These are phyloP conservation scores for Ophion slaviceki DNA, from an alignment of 2,888 invertebrate genomes.

Conservation along the genomic window DNA sequence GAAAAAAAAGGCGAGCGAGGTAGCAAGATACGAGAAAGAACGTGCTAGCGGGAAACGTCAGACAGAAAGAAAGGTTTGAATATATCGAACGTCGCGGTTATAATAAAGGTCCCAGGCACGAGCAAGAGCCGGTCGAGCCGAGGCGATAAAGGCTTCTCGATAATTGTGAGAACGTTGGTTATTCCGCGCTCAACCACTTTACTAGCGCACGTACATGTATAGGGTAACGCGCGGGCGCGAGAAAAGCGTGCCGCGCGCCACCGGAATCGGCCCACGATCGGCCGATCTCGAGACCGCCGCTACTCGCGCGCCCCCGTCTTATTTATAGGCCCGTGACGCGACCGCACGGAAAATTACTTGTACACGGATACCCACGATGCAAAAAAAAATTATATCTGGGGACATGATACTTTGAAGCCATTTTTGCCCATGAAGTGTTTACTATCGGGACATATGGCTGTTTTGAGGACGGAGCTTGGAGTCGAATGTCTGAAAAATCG, in stretches of 20 bases:
- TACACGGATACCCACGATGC: not conserved
- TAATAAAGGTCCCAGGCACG: slow-evolving; percentile 48
- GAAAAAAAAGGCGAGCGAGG: not conserved
- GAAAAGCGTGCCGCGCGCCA: slow-evolving; percentile 51
- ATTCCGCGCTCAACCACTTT: slow-evolving; percentile 12
- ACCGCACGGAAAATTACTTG: slow-evolving; percentile 19
- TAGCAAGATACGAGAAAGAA: not conserved
- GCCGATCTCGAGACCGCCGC: slow-evolving; percentile 34
- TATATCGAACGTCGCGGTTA: slow-evolving; percentile 26
- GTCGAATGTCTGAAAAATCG: too few species aligned
- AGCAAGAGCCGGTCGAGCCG: slow-evolving; percentile 58
- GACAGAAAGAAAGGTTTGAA: slow-evolving; percentile 36
- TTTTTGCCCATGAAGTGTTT: too few species aligned
- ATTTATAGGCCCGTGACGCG: slow-evolving; percentile 62
- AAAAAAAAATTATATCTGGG: not conserved
- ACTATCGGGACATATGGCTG: too few species aligned
- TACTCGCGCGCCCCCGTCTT: slow-evolving; percentile 37
- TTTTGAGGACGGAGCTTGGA: too few species aligned
- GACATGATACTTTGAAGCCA: too few species aligned
- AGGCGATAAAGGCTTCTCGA: slow-evolving; percentile 73
- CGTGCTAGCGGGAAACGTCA: slow-evolving; percentile 9
- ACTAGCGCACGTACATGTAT: not conserved
- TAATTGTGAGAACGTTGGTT: slow-evolving; percentile 74
- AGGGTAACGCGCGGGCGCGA: slow-evolving; percentile 14
- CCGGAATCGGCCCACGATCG: slow-evolving; percentile 62